Conservation (phyloP, 53 echinoderm and acorn worm genomes). For the Crossaster papposus region DNA sequence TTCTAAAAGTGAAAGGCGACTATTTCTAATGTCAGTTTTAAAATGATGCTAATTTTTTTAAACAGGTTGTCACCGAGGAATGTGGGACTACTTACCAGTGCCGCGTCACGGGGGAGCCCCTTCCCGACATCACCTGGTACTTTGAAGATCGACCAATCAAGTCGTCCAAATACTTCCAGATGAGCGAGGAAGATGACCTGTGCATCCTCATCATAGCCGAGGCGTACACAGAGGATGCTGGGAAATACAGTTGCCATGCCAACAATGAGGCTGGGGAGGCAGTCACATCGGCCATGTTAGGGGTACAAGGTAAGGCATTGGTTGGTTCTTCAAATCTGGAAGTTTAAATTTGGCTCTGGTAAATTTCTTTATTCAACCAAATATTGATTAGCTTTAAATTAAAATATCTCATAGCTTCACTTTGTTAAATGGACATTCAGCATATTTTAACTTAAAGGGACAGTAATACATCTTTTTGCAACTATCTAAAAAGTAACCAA, state of each 20-base stretch:
- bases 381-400: too few species aligned
- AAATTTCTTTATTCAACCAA: too few species aligned
- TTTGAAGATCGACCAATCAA: conserved; percentile 86
- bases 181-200: conserved; percentile 87
- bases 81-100: conserved; percentile 89
- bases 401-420: too few species aligned
- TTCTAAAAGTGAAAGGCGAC: not conserved
- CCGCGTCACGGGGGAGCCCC: conserved; percentile 70
- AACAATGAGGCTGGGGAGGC: conserved; percentile 62
- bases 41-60: not conserved
- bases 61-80: conserved; percentile 71
- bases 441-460: too few species aligned
- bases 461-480: too few species aligned
- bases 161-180: conserved; percentile 97
- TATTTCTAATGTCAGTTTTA: not conserved
- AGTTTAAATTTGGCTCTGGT: too few species aligned
- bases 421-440: too few species aligned
- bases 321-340: not conserved
- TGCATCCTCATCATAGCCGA: conserved; percentile 90
- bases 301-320: conserved; percentile 39
- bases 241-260: conserved; percentile 90
- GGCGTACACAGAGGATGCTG: conserved; percentile 89
- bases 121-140: conserved; percentile 80
- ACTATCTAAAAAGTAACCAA: too few species aligned
- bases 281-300: conserved; percentile 36